Conservation (phyloP, 2,113 vertebrate species). For the Thomomys bottae region DNA sequence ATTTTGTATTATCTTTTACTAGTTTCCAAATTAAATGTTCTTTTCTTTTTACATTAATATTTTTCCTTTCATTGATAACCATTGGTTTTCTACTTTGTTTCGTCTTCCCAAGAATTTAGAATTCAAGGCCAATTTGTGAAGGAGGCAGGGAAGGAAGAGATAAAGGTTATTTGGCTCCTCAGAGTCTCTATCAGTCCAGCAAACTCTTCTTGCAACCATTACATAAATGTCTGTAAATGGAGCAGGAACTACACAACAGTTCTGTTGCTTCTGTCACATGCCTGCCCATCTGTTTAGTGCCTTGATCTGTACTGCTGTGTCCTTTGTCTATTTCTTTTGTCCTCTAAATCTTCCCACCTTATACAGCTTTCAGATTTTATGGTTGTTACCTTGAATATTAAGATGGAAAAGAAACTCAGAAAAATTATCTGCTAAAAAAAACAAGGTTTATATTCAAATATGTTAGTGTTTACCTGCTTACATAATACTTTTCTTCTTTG, state of each 20-base stretch:
- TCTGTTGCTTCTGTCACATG: not conserved
- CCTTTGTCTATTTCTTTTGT: slow-evolving; percentile 17
- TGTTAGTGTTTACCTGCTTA: not conserved
- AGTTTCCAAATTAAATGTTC: slow-evolving; percentile 47
- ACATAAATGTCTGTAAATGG: not conserved
- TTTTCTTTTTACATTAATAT: not conserved
- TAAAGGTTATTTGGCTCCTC: not conserved
- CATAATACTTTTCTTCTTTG: slow-evolving; percentile 51
- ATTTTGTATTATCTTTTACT: slow-evolving; percentile 40
- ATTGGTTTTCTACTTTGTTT: not conserved
- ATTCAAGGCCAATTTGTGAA: not conserved
- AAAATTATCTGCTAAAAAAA: slow-evolving; percentile 42
- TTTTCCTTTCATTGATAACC: slow-evolving; percentile 19
- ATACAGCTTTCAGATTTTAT: not conserved
- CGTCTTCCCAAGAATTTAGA: slow-evolving; percentile 46
- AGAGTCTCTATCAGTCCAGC: not conserved
- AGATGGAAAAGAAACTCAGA: slow-evolving; percentile 32
- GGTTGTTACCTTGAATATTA: not conserved
- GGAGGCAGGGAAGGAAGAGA: not conserved
- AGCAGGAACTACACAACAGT: not conserved
- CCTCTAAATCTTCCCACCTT: slow-evolving; percentile 2
- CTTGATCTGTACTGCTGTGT: not conserved
- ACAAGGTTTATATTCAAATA: slow-evolving; percentile 21
- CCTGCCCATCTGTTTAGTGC: slow-evolving; percentile 27
- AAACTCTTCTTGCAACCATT: not conserved